Conservation (phyloP, 1,140 invertebrate species). For the Drosophila pseudoananassae region DNA sequence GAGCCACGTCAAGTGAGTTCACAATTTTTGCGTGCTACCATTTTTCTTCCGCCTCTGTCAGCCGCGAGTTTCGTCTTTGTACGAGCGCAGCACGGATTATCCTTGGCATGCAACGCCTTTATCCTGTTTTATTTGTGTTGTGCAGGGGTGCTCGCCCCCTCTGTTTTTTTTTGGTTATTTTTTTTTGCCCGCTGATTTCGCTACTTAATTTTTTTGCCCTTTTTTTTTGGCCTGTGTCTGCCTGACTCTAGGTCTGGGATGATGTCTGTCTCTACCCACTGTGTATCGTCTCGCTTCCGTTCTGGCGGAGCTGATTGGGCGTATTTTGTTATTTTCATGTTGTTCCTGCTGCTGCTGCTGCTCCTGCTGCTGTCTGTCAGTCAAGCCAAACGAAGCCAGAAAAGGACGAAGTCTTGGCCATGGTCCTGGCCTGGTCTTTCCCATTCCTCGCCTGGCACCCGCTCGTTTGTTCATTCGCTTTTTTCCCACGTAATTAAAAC, state of each 20-base stretch:
- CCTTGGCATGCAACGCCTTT: conserved; percentile 81
- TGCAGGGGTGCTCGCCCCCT: conserved; percentile 26
- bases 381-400: conserved; percentile 60
- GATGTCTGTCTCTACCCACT: conserved; percentile 34
- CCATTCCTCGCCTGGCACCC: conserved; percentile 14
- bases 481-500: conserved; percentile 81
- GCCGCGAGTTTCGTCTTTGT: conserved; percentile 26
- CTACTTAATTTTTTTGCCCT: conserved; percentile 76
- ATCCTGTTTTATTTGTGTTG: conserved; percentile 79
- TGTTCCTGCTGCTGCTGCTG: conserved; percentile 37
- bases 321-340: conserved; percentile 81
- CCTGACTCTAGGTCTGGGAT: conserved; percentile 19
- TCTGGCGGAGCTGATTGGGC: conserved; percentile 74
- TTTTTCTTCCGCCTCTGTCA: conserved; percentile 66
- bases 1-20: conserved; percentile 81
- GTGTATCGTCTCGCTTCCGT: conserved; percentile 58
- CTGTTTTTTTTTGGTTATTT: conserved; percentile 34
- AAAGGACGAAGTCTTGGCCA: conserved; percentile 31
- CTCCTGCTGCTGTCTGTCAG: conserved; percentile 41
- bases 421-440: conserved; percentile 13
- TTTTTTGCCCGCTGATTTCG: conserved; percentile 73
- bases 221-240: conserved; percentile 42
- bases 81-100: conserved; percentile 58
- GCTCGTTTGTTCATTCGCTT: conserved; percentile 59
- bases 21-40: conserved; percentile 80